Percentiles rank a stretch among this genome's conserved stretches.
Evolutionary conservation across 2,888 invertebrate genomes (phyloP).

Genomic region (Drosophila niveifrons): DNA sequence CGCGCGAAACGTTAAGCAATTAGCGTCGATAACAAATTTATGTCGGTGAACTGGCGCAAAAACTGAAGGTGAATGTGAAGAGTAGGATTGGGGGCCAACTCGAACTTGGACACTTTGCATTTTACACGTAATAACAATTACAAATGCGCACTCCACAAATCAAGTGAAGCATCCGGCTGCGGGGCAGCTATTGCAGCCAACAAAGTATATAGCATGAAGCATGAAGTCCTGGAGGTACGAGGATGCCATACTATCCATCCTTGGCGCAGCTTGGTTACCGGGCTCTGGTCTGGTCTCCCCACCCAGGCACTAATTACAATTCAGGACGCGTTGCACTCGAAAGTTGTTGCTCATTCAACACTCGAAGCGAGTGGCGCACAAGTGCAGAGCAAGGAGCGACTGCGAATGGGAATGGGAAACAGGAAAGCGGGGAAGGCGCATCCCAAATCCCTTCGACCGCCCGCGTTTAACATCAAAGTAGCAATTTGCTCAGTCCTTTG

Average conservation of each 20-base stretch:
- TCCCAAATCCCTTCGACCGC: not conserved
- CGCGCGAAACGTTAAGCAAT: constrained; percentile 68
- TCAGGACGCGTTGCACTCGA: constrained; percentile 80
- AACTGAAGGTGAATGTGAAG: constrained; percentile 3
- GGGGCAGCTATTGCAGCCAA: not conserved
- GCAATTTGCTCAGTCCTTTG: constrained; percentile 39
- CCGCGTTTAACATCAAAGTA: constrained; percentile 68
- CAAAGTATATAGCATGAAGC: not conserved
- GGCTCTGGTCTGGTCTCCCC: constrained; percentile 23
- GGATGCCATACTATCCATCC: constrained; percentile 33
- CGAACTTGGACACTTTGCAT: constrained; percentile 50
- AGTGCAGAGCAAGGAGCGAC: constrained; percentile 23
- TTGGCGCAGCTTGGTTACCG: constrained; percentile 2
- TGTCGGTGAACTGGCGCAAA: constrained; percentile 20
- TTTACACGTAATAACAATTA: constrained; percentile 78
- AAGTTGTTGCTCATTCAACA: constrained; percentile 80
- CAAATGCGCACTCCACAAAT: constrained; percentile 76
- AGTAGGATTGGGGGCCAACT: not conserved
- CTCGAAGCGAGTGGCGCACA: constrained; percentile 56
- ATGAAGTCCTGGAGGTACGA: constrained; percentile 11
- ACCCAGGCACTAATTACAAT: constrained; percentile 78
- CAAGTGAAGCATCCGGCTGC: constrained; percentile 59
- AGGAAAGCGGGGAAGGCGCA: not conserved
- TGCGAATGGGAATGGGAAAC: no score
- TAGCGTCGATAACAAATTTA: constrained; percentile 69